These are phyloP conservation scores for Zelleria hepariella DNA, from an alignment of 2,888 invertebrate species.

Conservation along the genomic window DNA sequence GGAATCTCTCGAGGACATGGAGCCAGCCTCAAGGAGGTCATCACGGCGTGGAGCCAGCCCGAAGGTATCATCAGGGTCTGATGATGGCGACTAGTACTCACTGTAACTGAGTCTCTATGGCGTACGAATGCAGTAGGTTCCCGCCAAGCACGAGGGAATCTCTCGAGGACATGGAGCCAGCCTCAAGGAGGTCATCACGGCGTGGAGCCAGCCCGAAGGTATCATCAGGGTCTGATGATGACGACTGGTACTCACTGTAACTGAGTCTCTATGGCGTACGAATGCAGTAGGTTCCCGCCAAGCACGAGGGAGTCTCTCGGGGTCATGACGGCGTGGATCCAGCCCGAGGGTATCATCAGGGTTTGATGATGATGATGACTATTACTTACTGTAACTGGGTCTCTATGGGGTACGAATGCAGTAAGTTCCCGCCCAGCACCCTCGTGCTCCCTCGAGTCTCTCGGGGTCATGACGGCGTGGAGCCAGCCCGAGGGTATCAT, in stretches of 20 bases:
- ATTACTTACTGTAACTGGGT: conserved; percentile 86
- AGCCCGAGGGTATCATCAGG: conserved; percentile 92
- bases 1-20: neutral
- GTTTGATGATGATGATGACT: conserved; percentile 55
- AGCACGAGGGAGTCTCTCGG: conserved; percentile 91
- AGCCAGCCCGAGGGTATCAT: conserved; percentile 97
- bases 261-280: conserved; percentile 87
- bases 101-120: conserved; percentile 90
- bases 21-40: conserved; percentile 89
- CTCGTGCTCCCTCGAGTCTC: conserved; percentile 87
- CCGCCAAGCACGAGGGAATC: conserved; percentile 95
- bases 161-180: conserved; percentile 93
- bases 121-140: conserved; percentile 88
- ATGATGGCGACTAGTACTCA: conserved; percentile 73
- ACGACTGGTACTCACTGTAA: conserved; percentile 76
- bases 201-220: conserved; percentile 93
- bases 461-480: conserved; percentile 91
- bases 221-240: conserved; percentile 83
- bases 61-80: conserved; percentile 93
- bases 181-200: no score
- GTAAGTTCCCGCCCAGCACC: conserved; percentile 96
- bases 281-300: conserved; percentile 93
- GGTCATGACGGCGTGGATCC: no score
- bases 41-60: conserved; percentile 95
- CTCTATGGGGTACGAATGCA: conserved; percentile 87